Conservation (phyloP, 2,888 invertebrate genomes). For the Seladonia tumulorum region DNA sequence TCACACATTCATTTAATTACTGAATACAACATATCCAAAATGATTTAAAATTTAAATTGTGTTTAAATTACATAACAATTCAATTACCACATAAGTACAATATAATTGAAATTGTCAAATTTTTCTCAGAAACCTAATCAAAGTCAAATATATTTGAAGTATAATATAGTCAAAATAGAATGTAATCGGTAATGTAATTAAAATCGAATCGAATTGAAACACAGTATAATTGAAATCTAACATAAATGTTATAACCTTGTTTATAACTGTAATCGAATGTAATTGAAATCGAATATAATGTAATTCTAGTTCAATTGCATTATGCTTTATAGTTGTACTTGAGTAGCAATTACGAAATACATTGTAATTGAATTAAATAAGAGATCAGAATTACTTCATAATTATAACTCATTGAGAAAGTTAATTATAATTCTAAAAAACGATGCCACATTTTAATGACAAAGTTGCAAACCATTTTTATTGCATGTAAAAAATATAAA, state of each 20-base stretch:
- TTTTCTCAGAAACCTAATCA: no score
- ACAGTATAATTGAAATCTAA: not conserved
- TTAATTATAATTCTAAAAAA: not conserved
- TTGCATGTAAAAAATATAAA: not conserved
- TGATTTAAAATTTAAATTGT: not conserved
- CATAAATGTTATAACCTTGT: not conserved
- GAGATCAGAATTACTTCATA: not conserved
- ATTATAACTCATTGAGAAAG: not conserved
- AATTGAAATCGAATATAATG: not conserved
- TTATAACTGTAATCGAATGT: no score
- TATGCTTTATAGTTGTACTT: not conserved
- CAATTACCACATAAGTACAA: not conserved
- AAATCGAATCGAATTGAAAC: not conserved
- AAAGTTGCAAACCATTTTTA: not conserved
- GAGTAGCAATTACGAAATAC: not conserved
- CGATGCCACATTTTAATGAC: not conserved
- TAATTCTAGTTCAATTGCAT: not conserved
- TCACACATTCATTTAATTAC: not conserved
- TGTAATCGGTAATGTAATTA: not conserved
- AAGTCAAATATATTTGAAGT: not conserved
- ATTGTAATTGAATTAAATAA: not conserved
- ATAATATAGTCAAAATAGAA: not conserved
- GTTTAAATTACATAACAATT: not conserved
- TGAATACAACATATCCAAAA: not conserved
- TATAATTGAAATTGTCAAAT: not conserved